phyloP scores from a whole-genome alignment of 1,140 invertebrate genomes.

The Rhynchophorus ferrugineus region DNA sequence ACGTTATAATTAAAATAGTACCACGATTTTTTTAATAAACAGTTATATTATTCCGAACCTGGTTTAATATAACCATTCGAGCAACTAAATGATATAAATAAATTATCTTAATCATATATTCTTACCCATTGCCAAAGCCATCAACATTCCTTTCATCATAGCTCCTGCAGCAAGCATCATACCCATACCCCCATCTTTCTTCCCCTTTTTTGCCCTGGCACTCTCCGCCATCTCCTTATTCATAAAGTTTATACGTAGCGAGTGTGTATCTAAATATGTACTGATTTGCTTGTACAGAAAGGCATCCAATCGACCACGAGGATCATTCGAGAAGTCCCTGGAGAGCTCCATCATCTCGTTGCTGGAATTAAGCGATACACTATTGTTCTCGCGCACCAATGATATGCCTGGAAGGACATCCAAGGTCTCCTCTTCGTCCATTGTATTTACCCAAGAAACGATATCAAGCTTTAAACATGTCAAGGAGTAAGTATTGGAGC shows the following conservation, averaged over 20 bases:
- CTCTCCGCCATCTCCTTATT: constrained; percentile 49
- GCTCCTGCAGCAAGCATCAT: constrained; percentile 50
- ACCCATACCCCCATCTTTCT: constrained; percentile 47
- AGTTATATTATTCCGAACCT: too few species aligned
- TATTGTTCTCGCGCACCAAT: constrained; percentile 58
- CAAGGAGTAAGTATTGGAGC: constrained; percentile 60
- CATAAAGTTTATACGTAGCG: constrained; percentile 62
- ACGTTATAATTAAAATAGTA: too few species aligned
- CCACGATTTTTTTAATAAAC: too few species aligned
- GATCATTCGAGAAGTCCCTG: constrained; percentile 64
- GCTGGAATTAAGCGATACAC: constrained; percentile 49
- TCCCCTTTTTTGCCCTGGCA: constrained; percentile 37
- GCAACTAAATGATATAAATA: too few species aligned
- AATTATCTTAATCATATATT: too few species aligned
- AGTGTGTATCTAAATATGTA: constrained; percentile 62
- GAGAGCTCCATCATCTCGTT: constrained; percentile 65
- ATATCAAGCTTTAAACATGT: constrained; percentile 74
- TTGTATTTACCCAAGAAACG: constrained; percentile 64
- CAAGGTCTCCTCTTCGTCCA: constrained; percentile 56
- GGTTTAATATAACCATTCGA: too few species aligned
- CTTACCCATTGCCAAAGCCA: constrained; percentile 51
- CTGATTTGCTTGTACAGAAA: constrained; percentile 64
- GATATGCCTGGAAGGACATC: constrained; percentile 62
- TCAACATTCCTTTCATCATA: constrained; percentile 65
- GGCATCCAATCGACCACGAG: constrained; percentile 65